Conservation (phyloP, 2,113 vertebrate genomes). For the Clarias gariepinus region DNA sequence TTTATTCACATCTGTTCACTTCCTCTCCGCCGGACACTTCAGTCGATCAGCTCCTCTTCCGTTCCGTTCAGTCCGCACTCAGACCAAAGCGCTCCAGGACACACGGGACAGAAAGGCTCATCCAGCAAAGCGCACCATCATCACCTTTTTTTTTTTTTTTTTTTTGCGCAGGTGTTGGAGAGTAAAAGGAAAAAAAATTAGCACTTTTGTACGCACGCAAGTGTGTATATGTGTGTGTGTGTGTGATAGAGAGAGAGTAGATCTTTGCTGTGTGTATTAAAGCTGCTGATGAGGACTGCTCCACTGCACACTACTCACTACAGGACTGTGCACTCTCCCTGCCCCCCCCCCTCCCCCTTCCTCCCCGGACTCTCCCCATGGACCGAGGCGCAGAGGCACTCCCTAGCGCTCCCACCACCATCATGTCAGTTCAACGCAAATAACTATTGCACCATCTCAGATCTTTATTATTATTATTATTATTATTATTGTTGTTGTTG, state of each 20-base stretch:
- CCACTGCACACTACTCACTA: constrained; percentile 2
- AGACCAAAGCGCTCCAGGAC: constrained; percentile 43
- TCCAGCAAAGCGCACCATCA: constrained; percentile 39
- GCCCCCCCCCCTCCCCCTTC: constrained; percentile 13
- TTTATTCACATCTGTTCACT: constrained; percentile 40
- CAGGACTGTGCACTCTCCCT: background rate
- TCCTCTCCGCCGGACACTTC: constrained; percentile 43
- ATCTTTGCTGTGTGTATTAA: background rate
- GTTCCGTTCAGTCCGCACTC: too few species aligned
- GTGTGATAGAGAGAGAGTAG: background rate
- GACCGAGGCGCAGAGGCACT: constrained; percentile 1
- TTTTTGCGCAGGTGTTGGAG: background rate
- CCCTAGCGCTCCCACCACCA: background rate
- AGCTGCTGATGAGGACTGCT: background rate
- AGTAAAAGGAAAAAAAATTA: background rate
- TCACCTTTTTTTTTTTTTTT: constrained; percentile 4
- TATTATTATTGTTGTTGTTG: too few species aligned
- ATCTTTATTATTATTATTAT: background rate
- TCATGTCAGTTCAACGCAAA: background rate
- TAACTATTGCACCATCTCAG: background rate
- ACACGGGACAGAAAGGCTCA: constrained; percentile 30
- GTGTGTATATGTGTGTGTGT: background rate
- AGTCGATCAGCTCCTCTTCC: constrained; percentile 39
- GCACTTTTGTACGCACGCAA: background rate
- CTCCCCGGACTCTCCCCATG: constrained; percentile 14